phyloP scores from a whole-genome alignment of 2,113 vertebrate genomes.

The Mobula birostris region DNA sequence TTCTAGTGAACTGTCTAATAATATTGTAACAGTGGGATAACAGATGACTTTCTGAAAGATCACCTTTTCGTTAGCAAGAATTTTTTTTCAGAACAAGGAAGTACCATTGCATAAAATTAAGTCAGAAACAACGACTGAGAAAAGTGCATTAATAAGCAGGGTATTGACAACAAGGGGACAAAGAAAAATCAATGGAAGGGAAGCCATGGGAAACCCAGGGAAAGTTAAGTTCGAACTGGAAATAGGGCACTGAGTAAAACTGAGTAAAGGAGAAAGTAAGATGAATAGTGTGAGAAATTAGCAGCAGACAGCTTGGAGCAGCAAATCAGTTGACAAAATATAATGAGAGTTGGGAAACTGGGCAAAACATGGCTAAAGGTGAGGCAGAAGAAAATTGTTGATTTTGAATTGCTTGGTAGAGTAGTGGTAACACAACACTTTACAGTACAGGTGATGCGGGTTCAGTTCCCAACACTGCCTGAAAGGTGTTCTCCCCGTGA shows the following conservation, averaged over 20 bases:
- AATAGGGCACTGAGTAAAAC: neutral
- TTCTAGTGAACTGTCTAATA: no score
- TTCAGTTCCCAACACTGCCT: no score
- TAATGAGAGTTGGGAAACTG: neutral
- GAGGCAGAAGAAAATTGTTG: neutral
- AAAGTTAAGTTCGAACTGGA: neutral
- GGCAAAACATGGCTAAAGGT: neutral
- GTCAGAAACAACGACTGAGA: neutral
- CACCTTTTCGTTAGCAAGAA: no score
- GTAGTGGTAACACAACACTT: no score
- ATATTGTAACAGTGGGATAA: no score
- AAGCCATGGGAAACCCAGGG: neutral
- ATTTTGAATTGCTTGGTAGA: no score
- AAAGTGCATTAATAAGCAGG: neutral
- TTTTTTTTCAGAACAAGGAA: neutral
- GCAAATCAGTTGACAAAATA: neutral
- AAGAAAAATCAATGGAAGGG: neutral
- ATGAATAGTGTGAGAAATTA: neutral
- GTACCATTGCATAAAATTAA: neutral
- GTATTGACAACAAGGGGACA: neutral
- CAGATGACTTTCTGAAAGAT: neutral
- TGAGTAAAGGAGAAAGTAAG: neutral
- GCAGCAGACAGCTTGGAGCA: neutral
- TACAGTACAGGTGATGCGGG: no score
- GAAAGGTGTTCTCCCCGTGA: no score